phyloP scores from a whole-genome alignment of 1,140 invertebrate genomes.

The Idris sp. region DNA sequence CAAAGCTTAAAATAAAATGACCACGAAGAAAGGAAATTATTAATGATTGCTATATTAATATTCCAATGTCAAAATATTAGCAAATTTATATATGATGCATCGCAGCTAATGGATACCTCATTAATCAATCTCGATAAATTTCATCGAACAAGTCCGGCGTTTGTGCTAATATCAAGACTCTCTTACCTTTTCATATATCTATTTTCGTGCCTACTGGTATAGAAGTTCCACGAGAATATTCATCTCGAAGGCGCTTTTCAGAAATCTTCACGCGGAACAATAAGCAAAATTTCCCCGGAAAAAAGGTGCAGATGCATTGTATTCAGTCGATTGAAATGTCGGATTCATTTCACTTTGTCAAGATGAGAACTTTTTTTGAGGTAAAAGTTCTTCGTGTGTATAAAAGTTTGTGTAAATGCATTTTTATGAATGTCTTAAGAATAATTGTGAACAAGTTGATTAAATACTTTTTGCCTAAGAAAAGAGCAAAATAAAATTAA shows the following conservation, averaged over 20 bases:
- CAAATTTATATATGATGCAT: conserved; percentile 51
- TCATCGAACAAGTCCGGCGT: conserved; percentile 44
- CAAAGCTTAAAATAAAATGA: conserved; percentile 23
- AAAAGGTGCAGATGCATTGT: too few relatives aligned
- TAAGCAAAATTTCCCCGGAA: conserved; percentile 7
- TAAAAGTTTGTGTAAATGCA: too few relatives aligned
- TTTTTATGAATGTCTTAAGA: too few relatives aligned
- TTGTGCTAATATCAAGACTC: conserved; percentile 53
- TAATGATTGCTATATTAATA: conserved; percentile 43
- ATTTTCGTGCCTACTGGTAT: conserved; percentile 38
- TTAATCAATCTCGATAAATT: conserved; percentile 58
- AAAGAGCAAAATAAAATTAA: too few relatives aligned
- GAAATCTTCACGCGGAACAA: neutral
- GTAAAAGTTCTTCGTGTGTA: too few relatives aligned
- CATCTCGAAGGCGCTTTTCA: conserved; percentile 2
- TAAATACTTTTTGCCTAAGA: too few relatives aligned
- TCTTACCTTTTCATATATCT: conserved; percentile 57
- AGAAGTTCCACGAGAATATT: conserved; percentile 8
- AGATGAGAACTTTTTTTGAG: too few relatives aligned
- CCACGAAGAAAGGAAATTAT: conserved; percentile 36
- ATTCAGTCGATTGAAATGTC: too few relatives aligned
- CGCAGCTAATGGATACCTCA: conserved; percentile 38
- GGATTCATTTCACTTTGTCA: too few relatives aligned
- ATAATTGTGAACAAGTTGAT: too few relatives aligned
- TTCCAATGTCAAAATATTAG: conserved; percentile 48